Base-by-base conservation (phyloP, 2,797 vertebrate species). In the Lepidocolaptes lacrymiger region DNA sequence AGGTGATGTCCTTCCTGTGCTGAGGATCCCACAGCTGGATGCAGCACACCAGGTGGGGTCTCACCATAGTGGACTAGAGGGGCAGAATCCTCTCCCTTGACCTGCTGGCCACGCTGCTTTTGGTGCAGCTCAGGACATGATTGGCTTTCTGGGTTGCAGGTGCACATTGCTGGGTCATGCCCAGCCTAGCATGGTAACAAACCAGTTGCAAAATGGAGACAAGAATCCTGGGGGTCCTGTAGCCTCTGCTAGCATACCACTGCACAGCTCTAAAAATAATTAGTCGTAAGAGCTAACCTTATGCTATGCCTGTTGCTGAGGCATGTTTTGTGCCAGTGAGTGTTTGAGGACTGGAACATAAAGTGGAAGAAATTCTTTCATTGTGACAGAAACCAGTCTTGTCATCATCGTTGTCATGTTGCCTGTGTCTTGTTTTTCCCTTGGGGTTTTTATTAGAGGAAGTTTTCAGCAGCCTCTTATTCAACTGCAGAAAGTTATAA, bases 331-430 rank as follows among this genome's bases (percentile, higher is more conserved):
- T 2, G 0, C 36, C 19, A 51, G 23, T 63, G 36, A 81, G 52
- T 18, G n/a, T 48, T 51, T 69, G 52, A 82, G 51, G 37, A 46
- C 34, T 76, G 68, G 44, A 85, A 73, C 6, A 17, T 59, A 21
- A 83, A 89, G 37, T 10, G 64, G 59, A 63, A 63, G 48, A 73
- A 93, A 82, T 82, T 84, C 16, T 87, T 94, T 71, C n/a, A 36
- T 30, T 18, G 1, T 56, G 55, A 55, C 73, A 74, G 67, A 84
- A 94, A 79, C 63, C 61, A 85, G 32, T 61, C 43, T 72, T 88
- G 79, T 87, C 88, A 77, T 91, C 46, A 0, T 58, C 1, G 2
- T 85, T 88, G 90, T 91, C 56, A 4, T 81, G 26, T 32, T 89
- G 37, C 26, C 23, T 41, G 11, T 58, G 37, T 79, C 34, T 78